These are phyloP conservation scores for Loxodonta africana DNA, from an alignment of 2,113 vertebrate genomes.

Conservation along the genomic window DNA sequence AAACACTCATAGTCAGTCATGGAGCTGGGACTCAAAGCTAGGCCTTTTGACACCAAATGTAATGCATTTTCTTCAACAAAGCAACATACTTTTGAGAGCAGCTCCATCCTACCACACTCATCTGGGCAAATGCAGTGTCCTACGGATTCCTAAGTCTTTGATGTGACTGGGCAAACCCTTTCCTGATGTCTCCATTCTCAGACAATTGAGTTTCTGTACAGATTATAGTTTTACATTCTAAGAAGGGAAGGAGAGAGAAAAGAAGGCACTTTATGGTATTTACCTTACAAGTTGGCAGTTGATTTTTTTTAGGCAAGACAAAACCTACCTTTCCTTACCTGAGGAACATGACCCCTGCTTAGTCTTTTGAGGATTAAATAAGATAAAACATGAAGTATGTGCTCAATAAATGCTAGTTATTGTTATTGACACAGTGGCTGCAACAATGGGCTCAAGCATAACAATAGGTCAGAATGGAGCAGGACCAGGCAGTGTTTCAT, in stretches of 20 bases:
- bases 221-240: slow-evolving; percentile 19
- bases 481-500: too few relatives aligned
- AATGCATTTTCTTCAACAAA: slow-evolving; percentile 5
- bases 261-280: slow-evolving; percentile 35
- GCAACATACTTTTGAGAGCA: neutral
- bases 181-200: slow-evolving; percentile 13
- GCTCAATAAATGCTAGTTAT: neutral
- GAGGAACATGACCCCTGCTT: neutral
- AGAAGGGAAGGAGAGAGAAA: neutral
- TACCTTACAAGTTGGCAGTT: neutral
- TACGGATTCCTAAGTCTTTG: neutral
- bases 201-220: slow-evolving; percentile 29
- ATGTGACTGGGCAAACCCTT: neutral
- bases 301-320: neutral
- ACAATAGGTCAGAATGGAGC: too few relatives aligned
- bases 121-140: neutral
- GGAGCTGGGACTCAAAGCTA: neutral
- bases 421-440: too few relatives aligned
- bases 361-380: slow-evolving; percentile 4
- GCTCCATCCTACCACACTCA: neutral
- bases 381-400: neutral
- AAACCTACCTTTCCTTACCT: neutral
- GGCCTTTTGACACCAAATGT: slow-evolving; percentile 5
- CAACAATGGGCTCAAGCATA: too few relatives aligned
- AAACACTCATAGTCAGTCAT: neutral